phyloP scores from a whole-genome alignment of 92 coral and sea anemone genomes.

The Palythoa caribaeorum region DNA sequence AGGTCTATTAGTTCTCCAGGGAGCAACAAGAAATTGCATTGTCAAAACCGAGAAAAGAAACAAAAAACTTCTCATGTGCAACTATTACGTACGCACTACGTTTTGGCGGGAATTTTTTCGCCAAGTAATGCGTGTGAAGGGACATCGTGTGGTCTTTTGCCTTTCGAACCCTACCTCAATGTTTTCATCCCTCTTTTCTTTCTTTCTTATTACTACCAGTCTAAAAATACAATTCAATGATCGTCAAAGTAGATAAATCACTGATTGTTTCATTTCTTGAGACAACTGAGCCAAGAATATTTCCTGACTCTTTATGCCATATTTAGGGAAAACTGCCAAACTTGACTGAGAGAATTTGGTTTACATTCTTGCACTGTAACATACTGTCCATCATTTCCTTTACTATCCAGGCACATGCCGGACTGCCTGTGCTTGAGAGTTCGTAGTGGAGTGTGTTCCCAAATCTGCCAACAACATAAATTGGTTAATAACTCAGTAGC shows the following conservation, averaged over 20 bases:
- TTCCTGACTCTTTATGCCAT: conserved; percentile 52
- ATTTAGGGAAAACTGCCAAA: conserved; percentile 93
- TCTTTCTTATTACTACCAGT: too few species aligned
- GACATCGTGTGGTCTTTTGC: too few species aligned
- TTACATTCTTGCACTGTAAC: conserved; percentile 72
- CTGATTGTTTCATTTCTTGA: too few species aligned
- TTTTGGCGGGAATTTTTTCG: neutral
- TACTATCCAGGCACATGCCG: conserved; percentile 88
- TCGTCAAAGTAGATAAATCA: too few species aligned
- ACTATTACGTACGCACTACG: neutral
- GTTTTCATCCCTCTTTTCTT: neutral
- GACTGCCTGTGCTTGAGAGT: conserved; percentile 83
- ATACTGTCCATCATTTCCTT: conserved; percentile 64
- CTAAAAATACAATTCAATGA: too few species aligned
- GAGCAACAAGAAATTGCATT: too few species aligned
- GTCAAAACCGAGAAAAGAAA: too few species aligned
- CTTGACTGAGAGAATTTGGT: conserved; percentile 60
- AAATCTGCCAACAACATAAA: conserved; percentile 60
- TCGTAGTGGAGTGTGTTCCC: conserved; percentile 86
- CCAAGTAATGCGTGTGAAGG: neutral
- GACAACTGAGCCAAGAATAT: neutral
- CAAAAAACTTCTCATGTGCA: too few species aligned
- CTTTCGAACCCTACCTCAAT: neutral
- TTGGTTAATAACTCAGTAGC: neutral
- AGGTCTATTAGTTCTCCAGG: too few species aligned